Evolutionary conservation across 23 tunicate species (phyloP), one percentile per base, ranked within the genome.

Genomic region (Ciona savignyi): DNA sequence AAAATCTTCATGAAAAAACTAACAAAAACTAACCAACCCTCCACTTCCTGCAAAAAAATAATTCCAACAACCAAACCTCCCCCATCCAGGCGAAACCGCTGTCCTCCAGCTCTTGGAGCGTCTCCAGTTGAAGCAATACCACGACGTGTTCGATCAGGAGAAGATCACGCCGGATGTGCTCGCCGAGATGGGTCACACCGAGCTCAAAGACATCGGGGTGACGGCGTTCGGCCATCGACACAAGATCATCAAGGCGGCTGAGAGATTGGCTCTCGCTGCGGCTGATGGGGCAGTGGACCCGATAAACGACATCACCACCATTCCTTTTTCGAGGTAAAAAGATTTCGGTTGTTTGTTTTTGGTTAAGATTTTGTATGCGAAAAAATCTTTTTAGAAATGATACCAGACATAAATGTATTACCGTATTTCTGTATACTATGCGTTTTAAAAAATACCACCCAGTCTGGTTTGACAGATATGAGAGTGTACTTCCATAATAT

Each of bases 201-300:
- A 95, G 32, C 74, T 95, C 25, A 95, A 95, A 33, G 96, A 95
- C 26, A 73, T 95, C 30, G 99, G 99, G 0, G 68, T 95, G 11
- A 68, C 68, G 0, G 99, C 99, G 24, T 95, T 68, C 60, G 99
- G 99, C 1, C 85, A 95, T 72, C 87, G 99, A 25, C 99, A 95
- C 35, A 80, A 83, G 72, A 64, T 95, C 69, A 66, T 95, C 2
- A 88, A 91, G 72, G 96, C 92, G 0, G 96, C 79, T 0, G 90
- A 85, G 42, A 69, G 93, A 19, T 71, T 85, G 28, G 93, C 91
- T 3, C 74, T 84, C 26, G 78, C 75, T 62, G 83, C 86, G 64
- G 91, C 97, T 0, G 97, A 85, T 64, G 97, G 91, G 3, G 91
- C 87, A 6, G 97, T 85, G 15, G 91, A 84, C 72, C 89, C 81